phyloP scores from a whole-genome alignment of 2,113 vertebrate genomes.

The Chrysemys picta region DNA sequence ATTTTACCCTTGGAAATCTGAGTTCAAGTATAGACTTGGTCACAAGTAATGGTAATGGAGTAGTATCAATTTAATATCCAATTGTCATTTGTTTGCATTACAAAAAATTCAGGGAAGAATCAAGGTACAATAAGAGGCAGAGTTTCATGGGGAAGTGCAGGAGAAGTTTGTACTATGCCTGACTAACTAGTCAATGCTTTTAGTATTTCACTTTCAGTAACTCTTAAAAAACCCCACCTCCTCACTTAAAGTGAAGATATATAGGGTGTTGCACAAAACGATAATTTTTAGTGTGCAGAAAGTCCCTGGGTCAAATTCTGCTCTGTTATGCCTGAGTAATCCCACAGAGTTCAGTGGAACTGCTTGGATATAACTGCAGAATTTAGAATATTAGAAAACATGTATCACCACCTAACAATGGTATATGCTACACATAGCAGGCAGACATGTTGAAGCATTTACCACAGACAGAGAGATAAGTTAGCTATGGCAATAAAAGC shows the following conservation, averaged over 20 bases:
- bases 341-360: background rate
- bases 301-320: background rate
- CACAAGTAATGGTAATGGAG: background rate
- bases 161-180: background rate
- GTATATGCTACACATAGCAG: background rate
- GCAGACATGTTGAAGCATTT: background rate
- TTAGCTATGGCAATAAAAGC: background rate
- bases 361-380: background rate
- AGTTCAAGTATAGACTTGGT: slow-evolving; percentile 6
- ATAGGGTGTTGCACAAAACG: background rate
- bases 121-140: background rate
- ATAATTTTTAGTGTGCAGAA: background rate
- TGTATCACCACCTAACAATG: background rate
- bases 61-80: background rate
- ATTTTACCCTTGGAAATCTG: background rate
- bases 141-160: background rate
- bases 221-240: background rate
- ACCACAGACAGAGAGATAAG: background rate
- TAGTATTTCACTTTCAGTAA: background rate
- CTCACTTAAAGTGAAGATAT: background rate
- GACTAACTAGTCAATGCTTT: background rate
- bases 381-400: background rate
- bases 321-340: background rate
- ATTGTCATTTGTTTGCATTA: background rate
- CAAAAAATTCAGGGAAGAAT: slow-evolving; percentile 5